phyloP scores from a whole-genome alignment of 1,140 invertebrate species.

The Zaprionus nigranus region DNA sequence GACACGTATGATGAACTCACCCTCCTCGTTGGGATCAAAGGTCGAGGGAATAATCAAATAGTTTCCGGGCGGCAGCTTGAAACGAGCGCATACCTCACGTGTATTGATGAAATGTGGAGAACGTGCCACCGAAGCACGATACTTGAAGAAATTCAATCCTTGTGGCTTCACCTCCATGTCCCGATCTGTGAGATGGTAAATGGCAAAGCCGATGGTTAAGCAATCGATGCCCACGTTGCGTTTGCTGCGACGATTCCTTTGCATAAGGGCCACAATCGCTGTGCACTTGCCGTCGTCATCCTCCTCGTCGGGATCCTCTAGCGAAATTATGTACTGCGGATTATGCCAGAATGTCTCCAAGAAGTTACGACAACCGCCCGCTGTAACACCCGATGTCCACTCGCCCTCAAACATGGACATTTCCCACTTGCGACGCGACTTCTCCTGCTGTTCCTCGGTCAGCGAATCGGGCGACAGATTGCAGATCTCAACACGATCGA shows the following conservation, averaged over 20 bases:
- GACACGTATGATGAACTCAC: slow-evolving; percentile 97
- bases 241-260: slow-evolving; percentile 96
- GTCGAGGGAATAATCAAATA: slow-evolving; percentile 99
- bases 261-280: slow-evolving; percentile 96
- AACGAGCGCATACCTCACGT: slow-evolving; percentile 91
- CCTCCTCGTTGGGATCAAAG: slow-evolving; percentile 98
- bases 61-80: slow-evolving; percentile 96
- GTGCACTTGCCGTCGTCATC: slow-evolving; percentile 97
- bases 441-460: slow-evolving; percentile 89
- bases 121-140: slow-evolving; percentile 95
- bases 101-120: slow-evolving; percentile 98
- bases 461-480: slow-evolving; percentile 97
- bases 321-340: slow-evolving; percentile 96
- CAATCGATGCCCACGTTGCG: slow-evolving; percentile 95
- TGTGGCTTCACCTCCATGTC: slow-evolving; percentile 92
- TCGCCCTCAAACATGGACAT: slow-evolving; percentile 97
- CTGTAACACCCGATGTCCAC: slow-evolving; percentile 95
- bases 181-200: slow-evolving; percentile 94
- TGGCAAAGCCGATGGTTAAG: slow-evolving; percentile 97
- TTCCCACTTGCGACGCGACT: slow-evolving; percentile 94
- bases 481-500: slow-evolving; percentile 95
- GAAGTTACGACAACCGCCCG: slow-evolving; percentile 98
- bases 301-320: slow-evolving; percentile 95
- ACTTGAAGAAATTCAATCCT: slow-evolving; percentile 97
- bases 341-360: slow-evolving; percentile 98